Evolutionary conservation across 2,113 vertebrate species (phyloP).

Genomic region (Trinectes maculatus): DNA sequence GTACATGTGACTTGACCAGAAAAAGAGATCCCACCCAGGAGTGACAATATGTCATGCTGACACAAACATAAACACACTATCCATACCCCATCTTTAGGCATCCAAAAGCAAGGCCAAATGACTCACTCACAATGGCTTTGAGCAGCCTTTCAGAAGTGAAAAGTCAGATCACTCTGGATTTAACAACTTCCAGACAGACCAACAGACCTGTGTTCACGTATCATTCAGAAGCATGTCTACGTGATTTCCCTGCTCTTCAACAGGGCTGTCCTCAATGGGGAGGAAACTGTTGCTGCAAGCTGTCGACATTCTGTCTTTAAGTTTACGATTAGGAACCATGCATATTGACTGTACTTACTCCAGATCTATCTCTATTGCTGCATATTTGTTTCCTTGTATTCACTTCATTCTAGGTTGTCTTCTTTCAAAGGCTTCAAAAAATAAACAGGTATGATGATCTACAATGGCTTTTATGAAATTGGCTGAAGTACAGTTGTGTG

Average conservation of each 20-base stretch:
- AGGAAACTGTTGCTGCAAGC: slow-evolving; percentile 13
- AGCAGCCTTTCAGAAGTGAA: not conserved
- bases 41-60: slow-evolving; percentile 53
- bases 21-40: slow-evolving; percentile 43
- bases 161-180: not conserved
- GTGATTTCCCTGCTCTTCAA: slow-evolving; percentile 1
- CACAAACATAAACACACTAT: slow-evolving; percentile 54
- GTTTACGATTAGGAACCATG: slow-evolving; percentile 3
- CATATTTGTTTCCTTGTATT: slow-evolving; percentile 20
- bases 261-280: not conserved
- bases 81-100: slow-evolving; percentile 28
- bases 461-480: too few relatives aligned
- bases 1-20: slow-evolving; percentile 38
- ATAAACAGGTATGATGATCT: too few relatives aligned
- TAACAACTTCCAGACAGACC: not conserved
- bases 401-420: too few relatives aligned
- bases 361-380: not conserved
- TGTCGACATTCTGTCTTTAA: slow-evolving; percentile 4
- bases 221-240: not conserved
- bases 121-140: slow-evolving; percentile 24
- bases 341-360: not conserved
- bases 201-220: not conserved
- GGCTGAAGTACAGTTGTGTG: too few relatives aligned
- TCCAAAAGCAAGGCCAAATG: slow-evolving; percentile 9
- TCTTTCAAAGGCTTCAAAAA: too few relatives aligned